phyloP scores from a whole-genome alignment of 2,888 invertebrate genomes.

The Callyntrura sp. region DNA sequence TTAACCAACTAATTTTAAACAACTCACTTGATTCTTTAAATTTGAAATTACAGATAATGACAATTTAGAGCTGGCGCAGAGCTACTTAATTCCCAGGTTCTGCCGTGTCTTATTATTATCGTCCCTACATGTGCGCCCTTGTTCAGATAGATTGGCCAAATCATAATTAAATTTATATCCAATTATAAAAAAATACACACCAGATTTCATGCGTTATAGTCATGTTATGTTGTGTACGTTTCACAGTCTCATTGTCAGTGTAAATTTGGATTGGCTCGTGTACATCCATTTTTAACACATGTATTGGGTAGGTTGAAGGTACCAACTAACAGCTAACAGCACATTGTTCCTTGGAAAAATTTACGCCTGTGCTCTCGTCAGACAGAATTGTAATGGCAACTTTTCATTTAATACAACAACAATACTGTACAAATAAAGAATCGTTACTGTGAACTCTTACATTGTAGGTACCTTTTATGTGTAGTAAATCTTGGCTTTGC shows the following conservation, averaged over 20 bases:
- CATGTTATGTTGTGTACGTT: not conserved
- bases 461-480: not conserved
- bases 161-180: constrained; percentile 6
- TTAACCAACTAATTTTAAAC: constrained; percentile 22
- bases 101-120: not conserved
- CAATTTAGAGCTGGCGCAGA: not conserved
- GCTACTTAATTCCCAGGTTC: not conserved
- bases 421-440: constrained; percentile 12
- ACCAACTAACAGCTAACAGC: too few relatives aligned
- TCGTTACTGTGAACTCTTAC: not conserved
- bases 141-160: constrained; percentile 10
- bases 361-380: constrained; percentile 41
- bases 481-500: constrained; percentile 23
- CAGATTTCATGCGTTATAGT: not conserved
- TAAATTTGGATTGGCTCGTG: not conserved
- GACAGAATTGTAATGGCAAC: constrained; percentile 3
- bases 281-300: not conserved
- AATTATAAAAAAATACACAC: not conserved
- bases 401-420: not conserved
- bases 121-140: not conserved
- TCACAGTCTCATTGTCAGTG: not conserved
- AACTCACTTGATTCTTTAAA: not conserved
- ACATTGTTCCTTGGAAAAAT: not conserved
- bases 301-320: not conserved
- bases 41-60: not conserved